A percentile compares a stretch with the other conserved stretches of the same genome.
phyloP scores from a whole-genome alignment of 2,888 invertebrate species.

The Ectemnius cavifrons region DNA sequence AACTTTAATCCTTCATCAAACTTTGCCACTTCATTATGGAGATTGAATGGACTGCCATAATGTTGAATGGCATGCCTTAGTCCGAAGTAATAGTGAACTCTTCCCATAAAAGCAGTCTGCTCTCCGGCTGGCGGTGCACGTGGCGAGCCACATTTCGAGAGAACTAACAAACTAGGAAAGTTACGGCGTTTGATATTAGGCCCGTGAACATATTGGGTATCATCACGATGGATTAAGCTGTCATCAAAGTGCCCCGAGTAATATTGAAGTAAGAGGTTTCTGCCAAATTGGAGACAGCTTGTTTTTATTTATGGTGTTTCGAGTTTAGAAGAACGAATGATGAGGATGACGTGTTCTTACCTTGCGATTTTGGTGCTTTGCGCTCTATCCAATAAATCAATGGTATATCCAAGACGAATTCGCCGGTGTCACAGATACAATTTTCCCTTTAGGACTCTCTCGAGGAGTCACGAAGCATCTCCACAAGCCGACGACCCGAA shows the following conservation, averaged over 20 bases:
- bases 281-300: too few relatives aligned
- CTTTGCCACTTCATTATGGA: too few relatives aligned
- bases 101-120: too few relatives aligned
- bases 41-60: too few relatives aligned
- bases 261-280: neutral
- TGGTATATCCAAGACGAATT: constrained; percentile 49
- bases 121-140: neutral
- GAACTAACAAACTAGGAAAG: constrained; percentile 2
- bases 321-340: too few relatives aligned
- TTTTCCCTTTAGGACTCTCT: constrained; percentile 66
- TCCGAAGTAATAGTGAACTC: too few relatives aligned
- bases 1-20: too few relatives aligned
- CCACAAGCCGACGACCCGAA: constrained; percentile 61
- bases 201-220: too few relatives aligned
- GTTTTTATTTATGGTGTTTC: too few relatives aligned
- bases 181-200: neutral
- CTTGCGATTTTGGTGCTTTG: constrained; percentile 48
- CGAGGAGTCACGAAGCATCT: constrained; percentile 70
- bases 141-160: neutral
- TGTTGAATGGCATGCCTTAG: too few relatives aligned
- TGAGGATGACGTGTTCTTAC: constrained; percentile 28
- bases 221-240: too few relatives aligned
- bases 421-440: constrained; percentile 12
- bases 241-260: neutral
- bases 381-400: constrained; percentile 42